Conservation (phyloP, 1,140 invertebrate species). For the Ditylenchus dipsaci region DNA sequence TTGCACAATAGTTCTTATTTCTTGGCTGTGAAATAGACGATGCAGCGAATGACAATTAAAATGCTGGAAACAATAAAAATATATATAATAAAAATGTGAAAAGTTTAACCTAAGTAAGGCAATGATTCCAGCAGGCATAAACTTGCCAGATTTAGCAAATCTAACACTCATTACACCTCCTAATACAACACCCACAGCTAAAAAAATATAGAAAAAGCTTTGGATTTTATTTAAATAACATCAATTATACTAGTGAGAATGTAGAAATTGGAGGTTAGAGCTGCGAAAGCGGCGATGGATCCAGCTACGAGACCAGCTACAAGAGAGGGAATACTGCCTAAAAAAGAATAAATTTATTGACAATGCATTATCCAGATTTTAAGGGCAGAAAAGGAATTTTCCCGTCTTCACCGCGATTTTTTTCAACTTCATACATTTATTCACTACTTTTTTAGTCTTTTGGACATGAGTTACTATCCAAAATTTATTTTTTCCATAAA, state of each 20-base stretch:
- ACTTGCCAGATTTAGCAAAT: slow-evolving; percentile 78
- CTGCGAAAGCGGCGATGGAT: slow-evolving; percentile 26
- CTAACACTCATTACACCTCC: slow-evolving; percentile 82
- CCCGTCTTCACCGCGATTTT: too few relatives aligned
- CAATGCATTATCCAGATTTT: too few relatives aligned
- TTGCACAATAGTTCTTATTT: neutral
- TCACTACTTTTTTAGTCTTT: too few relatives aligned
- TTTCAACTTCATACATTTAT: too few relatives aligned
- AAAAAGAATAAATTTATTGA: neutral
- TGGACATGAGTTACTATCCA: too few relatives aligned
- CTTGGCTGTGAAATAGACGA: slow-evolving; percentile 4
- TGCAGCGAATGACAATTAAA: slow-evolving; percentile 12
- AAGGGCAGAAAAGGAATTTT: too few relatives aligned
- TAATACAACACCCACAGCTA: slow-evolving; percentile 68
- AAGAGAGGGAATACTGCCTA: slow-evolving; percentile 25
- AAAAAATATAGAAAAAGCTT: slow-evolving; percentile 32
- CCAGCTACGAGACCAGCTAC: slow-evolving; percentile 25
- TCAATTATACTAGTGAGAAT: slow-evolving; percentile 19
- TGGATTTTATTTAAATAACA: slow-evolving; percentile 7
- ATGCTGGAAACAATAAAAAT: slow-evolving; percentile 8
- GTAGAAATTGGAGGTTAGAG: slow-evolving; percentile 20
- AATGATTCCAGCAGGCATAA: slow-evolving; percentile 89
- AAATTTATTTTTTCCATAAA: too few relatives aligned
- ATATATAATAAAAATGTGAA: neutral
- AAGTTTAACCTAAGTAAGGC: slow-evolving; percentile 61